Conservation (phyloP, 2,113 vertebrate species). For the Paedocypris sp. region DNA sequence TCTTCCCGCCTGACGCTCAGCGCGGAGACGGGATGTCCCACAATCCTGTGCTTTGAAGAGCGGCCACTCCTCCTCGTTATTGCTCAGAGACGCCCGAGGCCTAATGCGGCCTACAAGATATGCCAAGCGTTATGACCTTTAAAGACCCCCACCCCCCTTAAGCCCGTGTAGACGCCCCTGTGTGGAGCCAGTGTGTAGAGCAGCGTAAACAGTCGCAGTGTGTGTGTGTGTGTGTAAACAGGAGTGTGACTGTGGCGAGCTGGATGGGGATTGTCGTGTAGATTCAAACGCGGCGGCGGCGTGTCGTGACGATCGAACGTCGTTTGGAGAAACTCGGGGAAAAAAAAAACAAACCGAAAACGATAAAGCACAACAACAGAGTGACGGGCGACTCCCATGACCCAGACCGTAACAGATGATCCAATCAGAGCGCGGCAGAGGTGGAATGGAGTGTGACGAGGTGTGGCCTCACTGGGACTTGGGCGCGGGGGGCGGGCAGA, state of each 20-base stretch:
- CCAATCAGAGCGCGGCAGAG: constrained; percentile 33
- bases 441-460: background rate
- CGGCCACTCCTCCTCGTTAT: constrained; percentile 17
- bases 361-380: constrained; percentile 23
- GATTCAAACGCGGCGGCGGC: no score
- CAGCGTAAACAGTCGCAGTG: constrained; percentile 24
- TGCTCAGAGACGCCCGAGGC: constrained; percentile 23
- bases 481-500: constrained; percentile 10
- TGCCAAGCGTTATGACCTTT: constrained; percentile 4
- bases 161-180: constrained; percentile 11
- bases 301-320: no score
- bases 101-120: constrained; percentile 18
- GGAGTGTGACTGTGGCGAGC: no score
- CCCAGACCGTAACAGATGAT: constrained; percentile 40
- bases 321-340: no score
- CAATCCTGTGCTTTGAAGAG: background rate
- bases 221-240: constrained; percentile 6
- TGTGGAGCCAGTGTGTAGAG: constrained; percentile 6
- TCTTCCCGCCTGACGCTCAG: no score
- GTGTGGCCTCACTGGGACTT: constrained; percentile 30
- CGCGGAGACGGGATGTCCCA: no score
- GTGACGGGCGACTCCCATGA: background rate
- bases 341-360: background rate
- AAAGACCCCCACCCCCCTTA: background rate
- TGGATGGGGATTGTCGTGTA: no score